These are phyloP conservation scores for Ectemnius cavifrons DNA, from an alignment of 2,888 invertebrate genomes.

Conservation along the genomic window DNA sequence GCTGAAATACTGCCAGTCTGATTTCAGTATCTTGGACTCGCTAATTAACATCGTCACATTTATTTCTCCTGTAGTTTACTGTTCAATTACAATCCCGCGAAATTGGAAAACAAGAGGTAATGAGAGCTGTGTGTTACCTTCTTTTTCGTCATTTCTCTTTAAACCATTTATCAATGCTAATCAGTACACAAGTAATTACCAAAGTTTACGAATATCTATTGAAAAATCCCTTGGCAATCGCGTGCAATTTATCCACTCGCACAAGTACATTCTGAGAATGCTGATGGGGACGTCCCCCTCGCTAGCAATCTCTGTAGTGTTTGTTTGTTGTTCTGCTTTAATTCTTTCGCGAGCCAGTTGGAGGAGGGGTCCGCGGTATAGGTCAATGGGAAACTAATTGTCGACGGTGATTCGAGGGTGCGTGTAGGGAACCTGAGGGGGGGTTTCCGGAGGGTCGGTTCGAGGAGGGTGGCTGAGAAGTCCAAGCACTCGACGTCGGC, in stretches of 20 bases:
- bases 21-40: conserved; percentile 73
- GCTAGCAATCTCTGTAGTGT: conserved; percentile 51
- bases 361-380: conserved; percentile 60
- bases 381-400: conserved; percentile 75
- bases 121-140: too few relatives aligned
- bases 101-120: conserved; percentile 9
- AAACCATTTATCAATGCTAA: background rate
- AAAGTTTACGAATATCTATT: too few relatives aligned
- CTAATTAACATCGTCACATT: conserved; percentile 70
- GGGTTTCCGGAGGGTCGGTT: conserved; percentile 56
- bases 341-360: conserved; percentile 52
- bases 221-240: too few relatives aligned
- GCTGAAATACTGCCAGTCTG: conserved; percentile 74
- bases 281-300: conserved; percentile 1
- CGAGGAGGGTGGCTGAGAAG: conserved; percentile 69
- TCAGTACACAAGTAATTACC: background rate
- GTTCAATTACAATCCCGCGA: conserved; percentile 57
- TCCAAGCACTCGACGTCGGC: conserved; percentile 68
- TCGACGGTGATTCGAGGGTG: conserved; percentile 61
- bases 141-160: background rate
- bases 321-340: conserved; percentile 63
- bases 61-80: conserved; percentile 55
- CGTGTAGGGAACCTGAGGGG: conserved; percentile 40
- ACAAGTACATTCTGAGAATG: too few relatives aligned
- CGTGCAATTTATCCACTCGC: too few relatives aligned